phyloP scores from a whole-genome alignment of 2,888 invertebrate species.

The Drosophila maculinotata region DNA sequence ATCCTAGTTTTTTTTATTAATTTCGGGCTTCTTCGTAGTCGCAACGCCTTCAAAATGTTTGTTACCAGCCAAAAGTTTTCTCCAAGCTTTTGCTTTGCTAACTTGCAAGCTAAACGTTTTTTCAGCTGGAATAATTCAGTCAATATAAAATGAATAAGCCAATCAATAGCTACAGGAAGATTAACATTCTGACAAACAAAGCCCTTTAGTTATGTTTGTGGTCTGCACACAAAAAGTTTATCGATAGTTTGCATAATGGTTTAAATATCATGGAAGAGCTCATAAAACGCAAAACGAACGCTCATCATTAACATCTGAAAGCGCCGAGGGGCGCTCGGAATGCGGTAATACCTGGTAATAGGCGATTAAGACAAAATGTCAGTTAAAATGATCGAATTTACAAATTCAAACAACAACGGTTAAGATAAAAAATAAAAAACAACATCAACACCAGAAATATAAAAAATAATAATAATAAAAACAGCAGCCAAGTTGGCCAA shows the following conservation, averaged over 20 bases:
- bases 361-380: conserved; percentile 45
- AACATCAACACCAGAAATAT: neutral
- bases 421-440: conserved; percentile 13
- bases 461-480: conserved; percentile 6
- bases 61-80: no score
- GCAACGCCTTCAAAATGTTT: no score
- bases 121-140: no score
- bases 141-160: no score
- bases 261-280: conserved; percentile 28
- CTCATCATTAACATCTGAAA: conserved; percentile 54
- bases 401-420: conserved; percentile 34
- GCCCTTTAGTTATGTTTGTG: conserved; percentile 14
- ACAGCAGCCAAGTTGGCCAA: conserved; percentile 39
- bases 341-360: conserved; percentile 63
- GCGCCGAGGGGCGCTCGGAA: conserved; percentile 36
- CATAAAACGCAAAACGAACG: conserved; percentile 18
- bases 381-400: conserved; percentile 39
- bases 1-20: no score
- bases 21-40: no score
- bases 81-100: neutral
- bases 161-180: no score
- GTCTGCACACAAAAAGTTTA: conserved; percentile 23
- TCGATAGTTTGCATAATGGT: conserved; percentile 52
- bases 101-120: neutral
- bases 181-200: no score